Evolutionary conservation across 2,888 invertebrate genomes (phyloP).

Genomic region (Acanthococcus lagerstroemiae): DNA sequence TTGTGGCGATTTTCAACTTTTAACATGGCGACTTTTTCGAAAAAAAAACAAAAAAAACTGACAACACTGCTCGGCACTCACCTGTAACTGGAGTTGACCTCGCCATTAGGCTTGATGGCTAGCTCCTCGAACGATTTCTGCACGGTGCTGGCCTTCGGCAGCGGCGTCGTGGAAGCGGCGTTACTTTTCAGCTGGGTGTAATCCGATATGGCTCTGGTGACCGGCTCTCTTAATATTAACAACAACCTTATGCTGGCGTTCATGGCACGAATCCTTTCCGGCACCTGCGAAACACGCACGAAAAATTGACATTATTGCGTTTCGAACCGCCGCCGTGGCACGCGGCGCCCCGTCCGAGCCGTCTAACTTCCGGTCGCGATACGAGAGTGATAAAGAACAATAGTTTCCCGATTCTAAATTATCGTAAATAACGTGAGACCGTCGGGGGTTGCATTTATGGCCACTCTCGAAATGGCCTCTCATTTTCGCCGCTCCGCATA

Average conservation of each 20-base stretch:
- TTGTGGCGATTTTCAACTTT: no score
- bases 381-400: not conserved
- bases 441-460: no score
- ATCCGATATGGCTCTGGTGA: slow-evolving; percentile 90
- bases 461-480: no score
- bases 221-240: slow-evolving; percentile 90
- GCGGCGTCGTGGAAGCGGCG: slow-evolving; percentile 57
- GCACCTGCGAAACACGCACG: slow-evolving; percentile 52
- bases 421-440: no score
- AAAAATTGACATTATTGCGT: slow-evolving; percentile 8
- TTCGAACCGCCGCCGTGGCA: not conserved
- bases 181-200: slow-evolving; percentile 85
- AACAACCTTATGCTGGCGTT: slow-evolving; percentile 84
- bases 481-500: no score
- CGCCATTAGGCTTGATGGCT: slow-evolving; percentile 67
- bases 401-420: no score
- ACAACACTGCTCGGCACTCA: not conserved
- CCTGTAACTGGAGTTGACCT: slow-evolving; percentile 66
- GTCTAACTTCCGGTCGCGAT: no score
- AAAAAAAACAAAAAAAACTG: no score
- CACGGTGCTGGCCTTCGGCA: slow-evolving; percentile 43
- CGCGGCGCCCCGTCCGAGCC: not conserved
- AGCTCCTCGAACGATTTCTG: slow-evolving; percentile 64
- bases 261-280: slow-evolving; percentile 87
- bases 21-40: no score